Percentiles rank a stretch among this genome's conserved stretches.
Conservation (phyloP, 1,140 invertebrate genomes). For the Oppia nitens region DNA sequence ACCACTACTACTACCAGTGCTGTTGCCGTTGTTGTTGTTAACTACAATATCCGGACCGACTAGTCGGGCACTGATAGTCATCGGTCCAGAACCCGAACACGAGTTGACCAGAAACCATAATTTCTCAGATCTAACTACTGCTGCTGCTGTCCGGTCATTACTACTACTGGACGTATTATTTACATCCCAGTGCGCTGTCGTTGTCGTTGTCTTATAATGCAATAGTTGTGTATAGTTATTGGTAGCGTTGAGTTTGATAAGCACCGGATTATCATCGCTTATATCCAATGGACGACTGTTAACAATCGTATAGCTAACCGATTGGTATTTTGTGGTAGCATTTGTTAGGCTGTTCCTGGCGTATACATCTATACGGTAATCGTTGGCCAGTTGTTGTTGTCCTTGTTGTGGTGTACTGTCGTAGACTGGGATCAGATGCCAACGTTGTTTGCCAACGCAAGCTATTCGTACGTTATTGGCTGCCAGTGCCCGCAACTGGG, state of each 20-base stretch:
- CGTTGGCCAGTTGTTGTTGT: no score
- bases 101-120: slow-evolving; percentile 3
- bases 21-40: no score
- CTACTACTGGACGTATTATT: not conserved
- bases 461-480: not conserved
- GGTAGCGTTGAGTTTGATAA: slow-evolving; percentile 20
- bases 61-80: not conserved
- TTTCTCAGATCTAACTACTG: not conserved
- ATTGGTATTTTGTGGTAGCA: slow-evolving; percentile 21
- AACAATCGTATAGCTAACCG: slow-evolving; percentile 1
- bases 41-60: no score
- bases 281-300: not conserved
- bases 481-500: not conserved
- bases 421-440: slow-evolving; percentile 23
- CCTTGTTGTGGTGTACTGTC: no score
- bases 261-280: not conserved
- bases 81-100: slow-evolving; percentile 2
- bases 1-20: no score
- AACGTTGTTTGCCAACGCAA: slow-evolving; percentile 19
- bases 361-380: slow-evolving; percentile 29
- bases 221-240: slow-evolving; percentile 7
- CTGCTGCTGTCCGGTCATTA: not conserved
- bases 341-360: slow-evolving; percentile 24
- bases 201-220: slow-evolving; percentile 8
- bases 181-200: slow-evolving; percentile 7